A percentile compares a stretch with the other conserved stretches of the same genome.
phyloP scores from a whole-genome alignment of 2,113 vertebrate species.

The Cinclus mexicanus region DNA sequence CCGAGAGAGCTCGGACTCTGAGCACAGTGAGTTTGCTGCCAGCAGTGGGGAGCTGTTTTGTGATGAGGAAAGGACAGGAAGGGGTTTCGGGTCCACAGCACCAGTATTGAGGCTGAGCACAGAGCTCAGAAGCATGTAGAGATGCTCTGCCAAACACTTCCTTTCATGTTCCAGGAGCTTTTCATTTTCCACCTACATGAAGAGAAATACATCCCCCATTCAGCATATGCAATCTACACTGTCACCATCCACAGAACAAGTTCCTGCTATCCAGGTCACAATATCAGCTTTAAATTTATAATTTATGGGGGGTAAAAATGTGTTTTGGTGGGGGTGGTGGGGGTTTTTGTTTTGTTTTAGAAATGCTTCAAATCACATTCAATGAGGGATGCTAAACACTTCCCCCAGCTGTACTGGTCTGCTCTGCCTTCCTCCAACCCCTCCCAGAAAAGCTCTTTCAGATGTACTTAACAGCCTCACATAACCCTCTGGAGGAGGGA shows the following conservation, averaged over 20 bases:
- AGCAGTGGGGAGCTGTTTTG: not conserved
- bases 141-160: slow-evolving; percentile 79
- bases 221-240: not conserved
- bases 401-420: not conserved
- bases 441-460: not conserved
- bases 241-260: not conserved
- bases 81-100: not conserved
- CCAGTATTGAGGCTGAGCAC: slow-evolving; percentile 65
- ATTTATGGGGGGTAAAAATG: not conserved
- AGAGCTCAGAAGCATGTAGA: slow-evolving; percentile 80
- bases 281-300: not conserved
- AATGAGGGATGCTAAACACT: fast-evolving
- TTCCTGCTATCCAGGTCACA: not conserved
- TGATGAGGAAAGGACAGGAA: not conserved
- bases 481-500: fast-evolving
- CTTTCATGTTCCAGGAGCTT: slow-evolving; percentile 83
- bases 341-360: not conserved
- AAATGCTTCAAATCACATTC: not conserved
- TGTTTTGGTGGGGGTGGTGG: not conserved
- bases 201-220: not conserved
- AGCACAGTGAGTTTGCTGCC: not conserved
- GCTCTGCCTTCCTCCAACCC: not conserved
- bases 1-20: not conserved
- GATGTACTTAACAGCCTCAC: not conserved
- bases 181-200: slow-evolving; percentile 81